Evolutionary conservation across 2,888 invertebrate genomes (phyloP).

Genomic region (Catonia carolina): DNA sequence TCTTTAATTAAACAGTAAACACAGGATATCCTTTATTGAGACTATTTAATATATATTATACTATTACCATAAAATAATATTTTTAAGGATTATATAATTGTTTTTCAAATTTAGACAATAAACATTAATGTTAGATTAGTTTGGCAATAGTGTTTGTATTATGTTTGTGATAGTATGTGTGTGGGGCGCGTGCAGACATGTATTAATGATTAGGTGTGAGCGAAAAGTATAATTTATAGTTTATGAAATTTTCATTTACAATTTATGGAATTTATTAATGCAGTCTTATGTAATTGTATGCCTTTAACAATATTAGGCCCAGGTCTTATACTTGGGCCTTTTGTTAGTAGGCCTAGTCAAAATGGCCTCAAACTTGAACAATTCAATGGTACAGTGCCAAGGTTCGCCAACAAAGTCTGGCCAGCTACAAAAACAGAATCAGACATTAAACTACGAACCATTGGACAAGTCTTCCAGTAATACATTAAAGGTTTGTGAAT

Average conservation of each 20-base stretch:
- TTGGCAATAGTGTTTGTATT: too few species aligned
- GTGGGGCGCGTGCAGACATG: too few species aligned
- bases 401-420: slow-evolving; percentile 31
- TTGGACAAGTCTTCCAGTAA: slow-evolving; percentile 43
- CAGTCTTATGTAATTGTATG: slow-evolving; percentile 17
- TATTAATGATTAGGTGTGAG: too few species aligned
- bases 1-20: too few species aligned
- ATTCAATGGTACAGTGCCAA: slow-evolving; percentile 29
- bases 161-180: too few species aligned
- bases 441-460: slow-evolving; percentile 39
- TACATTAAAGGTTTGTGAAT: slow-evolving; percentile 41
- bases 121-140: too few species aligned
- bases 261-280: slow-evolving; percentile 18
- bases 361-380: slow-evolving; percentile 33
- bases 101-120: too few species aligned
- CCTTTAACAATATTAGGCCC: slow-evolving; percentile 4
- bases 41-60: too few species aligned
- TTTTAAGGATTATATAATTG: too few species aligned
- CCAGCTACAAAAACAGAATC: slow-evolving; percentile 37
- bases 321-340: slow-evolving; percentile 12
- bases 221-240: too few species aligned
- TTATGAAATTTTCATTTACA: not conserved
- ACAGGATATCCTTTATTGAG: too few species aligned
- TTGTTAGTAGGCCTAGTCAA: slow-evolving; percentile 21
- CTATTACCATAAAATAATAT: too few species aligned